phyloP scores from a whole-genome alignment of 2,113 vertebrate genomes.

The Megaleporinus macrocephalus region DNA sequence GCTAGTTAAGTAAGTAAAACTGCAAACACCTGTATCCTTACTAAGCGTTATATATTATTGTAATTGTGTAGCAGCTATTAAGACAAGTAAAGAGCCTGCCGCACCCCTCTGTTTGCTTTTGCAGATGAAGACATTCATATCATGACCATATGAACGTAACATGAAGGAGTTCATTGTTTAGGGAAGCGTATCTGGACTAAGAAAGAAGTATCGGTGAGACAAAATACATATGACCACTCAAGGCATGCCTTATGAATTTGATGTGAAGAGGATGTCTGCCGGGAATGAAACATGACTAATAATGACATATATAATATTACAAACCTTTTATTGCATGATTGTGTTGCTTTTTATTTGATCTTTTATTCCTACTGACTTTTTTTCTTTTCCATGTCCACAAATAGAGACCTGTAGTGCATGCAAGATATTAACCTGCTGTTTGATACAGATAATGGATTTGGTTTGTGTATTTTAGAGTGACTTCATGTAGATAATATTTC shows the following conservation, averaged over 20 bases:
- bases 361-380: conserved; percentile 51
- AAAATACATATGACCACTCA: conserved; percentile 78
- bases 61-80: neutral
- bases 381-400: conserved; percentile 65
- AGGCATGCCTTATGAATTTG: conserved; percentile 96
- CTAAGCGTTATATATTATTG: neutral
- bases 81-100: neutral
- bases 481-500: conserved; percentile 71
- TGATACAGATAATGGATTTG: conserved; percentile 64
- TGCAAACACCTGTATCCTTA: neutral
- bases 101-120: conserved; percentile 30
- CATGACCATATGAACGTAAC: conserved; percentile 78
- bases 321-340: conserved; percentile 89
- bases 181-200: conserved; percentile 65
- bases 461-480: conserved; percentile 63
- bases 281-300: conserved; percentile 75
- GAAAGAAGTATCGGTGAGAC: conserved; percentile 77
- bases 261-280: conserved; percentile 77
- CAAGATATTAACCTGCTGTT: conserved; percentile 74
- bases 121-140: conserved; percentile 70
- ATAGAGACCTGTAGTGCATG: conserved; percentile 76
- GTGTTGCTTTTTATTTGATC: conserved; percentile 85
- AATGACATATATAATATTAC: conserved; percentile 85
- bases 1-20: conserved; percentile 72
- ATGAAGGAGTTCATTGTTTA: conserved; percentile 62